These are phyloP conservation scores for Tachypleus tridentatus DNA, from an alignment of 1,140 invertebrate species.

Conservation along the genomic window DNA sequence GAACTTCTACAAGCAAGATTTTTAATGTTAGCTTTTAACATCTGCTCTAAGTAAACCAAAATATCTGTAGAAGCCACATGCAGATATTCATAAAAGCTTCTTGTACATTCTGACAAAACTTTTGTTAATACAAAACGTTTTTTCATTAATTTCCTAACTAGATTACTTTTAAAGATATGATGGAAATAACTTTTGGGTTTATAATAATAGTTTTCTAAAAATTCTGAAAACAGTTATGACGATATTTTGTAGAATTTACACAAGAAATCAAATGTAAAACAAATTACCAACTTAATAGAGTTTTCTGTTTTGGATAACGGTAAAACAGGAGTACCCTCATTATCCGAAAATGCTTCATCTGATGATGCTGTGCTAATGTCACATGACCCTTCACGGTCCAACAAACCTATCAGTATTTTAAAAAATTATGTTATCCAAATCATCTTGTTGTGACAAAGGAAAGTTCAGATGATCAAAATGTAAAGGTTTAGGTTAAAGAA, in stretches of 20 bases:
- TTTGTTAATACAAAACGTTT: too few relatives aligned
- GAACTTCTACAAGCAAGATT: too few relatives aligned
- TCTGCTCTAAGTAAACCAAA: too few relatives aligned
- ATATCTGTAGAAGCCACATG: too few relatives aligned
- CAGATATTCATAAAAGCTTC: too few relatives aligned
- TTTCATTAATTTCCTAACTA: too few relatives aligned
- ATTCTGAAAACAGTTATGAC: not conserved
- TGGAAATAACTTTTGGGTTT: not conserved
- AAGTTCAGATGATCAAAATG: not conserved
- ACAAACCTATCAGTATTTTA: slow-evolving; percentile 2
- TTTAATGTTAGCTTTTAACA: too few relatives aligned
- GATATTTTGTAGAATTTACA: not conserved
- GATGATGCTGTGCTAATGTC: slow-evolving; percentile 9
- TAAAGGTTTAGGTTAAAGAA: not conserved
- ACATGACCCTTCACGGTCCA: slow-evolving; percentile 2
- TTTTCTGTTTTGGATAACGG: slow-evolving; percentile 9
- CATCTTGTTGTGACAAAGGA: not conserved
- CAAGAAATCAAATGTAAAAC: not conserved
- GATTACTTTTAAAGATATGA: not conserved
- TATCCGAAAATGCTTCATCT: slow-evolving; percentile 17
- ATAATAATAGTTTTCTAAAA: not conserved
- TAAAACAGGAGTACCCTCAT: slow-evolving; percentile 17
- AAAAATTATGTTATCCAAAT: slow-evolving; percentile 1
- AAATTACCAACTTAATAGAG: slow-evolving; percentile 14
- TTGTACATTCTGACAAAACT: too few relatives aligned